A percentile compares a stretch with the other conserved stretches of the same genome.
phyloP scores from a whole-genome alignment of 2,888 invertebrate genomes.

The Asteroscopus sphinx region DNA sequence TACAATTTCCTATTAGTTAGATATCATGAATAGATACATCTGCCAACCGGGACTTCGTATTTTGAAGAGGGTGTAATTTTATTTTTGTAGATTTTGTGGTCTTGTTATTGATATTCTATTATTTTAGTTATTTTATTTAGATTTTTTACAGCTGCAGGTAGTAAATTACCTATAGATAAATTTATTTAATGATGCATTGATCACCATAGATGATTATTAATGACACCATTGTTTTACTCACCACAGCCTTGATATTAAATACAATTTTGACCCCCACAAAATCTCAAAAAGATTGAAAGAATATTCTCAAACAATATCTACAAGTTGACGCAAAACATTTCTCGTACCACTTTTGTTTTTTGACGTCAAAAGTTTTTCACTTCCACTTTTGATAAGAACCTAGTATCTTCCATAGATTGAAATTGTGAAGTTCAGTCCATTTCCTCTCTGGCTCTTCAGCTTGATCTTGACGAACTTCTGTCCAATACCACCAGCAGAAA shows the following conservation, averaged over 20 bases:
- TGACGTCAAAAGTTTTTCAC: background rate
- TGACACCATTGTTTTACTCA: background rate
- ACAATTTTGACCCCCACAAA: background rate
- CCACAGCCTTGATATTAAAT: background rate
- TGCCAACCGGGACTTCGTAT: too few relatives aligned
- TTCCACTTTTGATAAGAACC: background rate
- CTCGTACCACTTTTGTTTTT: constrained; percentile 9
- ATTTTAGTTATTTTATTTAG: background rate
- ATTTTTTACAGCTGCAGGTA: constrained; percentile 1
- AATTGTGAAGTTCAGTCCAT: constrained; percentile 83
- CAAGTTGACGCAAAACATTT: constrained; percentile 1
- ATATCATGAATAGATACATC: too few relatives aligned
- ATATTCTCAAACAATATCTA: background rate
- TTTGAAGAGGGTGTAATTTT: too few relatives aligned
- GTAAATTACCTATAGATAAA: background rate
- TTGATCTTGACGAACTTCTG: constrained; percentile 82
- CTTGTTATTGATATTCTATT: background rate
- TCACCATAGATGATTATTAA: background rate
- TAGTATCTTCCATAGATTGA: constrained; percentile 81
- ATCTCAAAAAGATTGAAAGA: background rate
- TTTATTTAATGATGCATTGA: background rate
- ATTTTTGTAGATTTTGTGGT: background rate
- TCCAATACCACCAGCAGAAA: constrained; percentile 82
- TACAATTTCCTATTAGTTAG: too few relatives aligned
- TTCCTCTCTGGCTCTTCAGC: constrained; percentile 79